Conservation (phyloP, 2,113 vertebrate species). For the Solea senegalensis region DNA sequence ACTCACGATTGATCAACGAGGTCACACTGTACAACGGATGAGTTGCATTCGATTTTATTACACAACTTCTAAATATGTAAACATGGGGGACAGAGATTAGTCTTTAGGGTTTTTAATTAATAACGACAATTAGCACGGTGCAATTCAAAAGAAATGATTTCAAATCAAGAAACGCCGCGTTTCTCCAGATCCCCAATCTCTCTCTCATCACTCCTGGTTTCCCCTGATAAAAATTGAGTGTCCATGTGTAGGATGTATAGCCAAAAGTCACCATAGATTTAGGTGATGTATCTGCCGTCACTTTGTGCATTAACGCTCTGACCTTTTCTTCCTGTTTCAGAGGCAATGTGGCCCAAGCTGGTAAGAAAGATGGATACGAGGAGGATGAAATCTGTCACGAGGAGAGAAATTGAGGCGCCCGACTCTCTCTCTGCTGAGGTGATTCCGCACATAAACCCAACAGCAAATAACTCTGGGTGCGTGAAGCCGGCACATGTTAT, state of each 20-base stretch:
- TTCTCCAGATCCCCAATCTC: constrained; percentile 1
- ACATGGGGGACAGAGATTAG: not conserved
- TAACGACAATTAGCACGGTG: not conserved
- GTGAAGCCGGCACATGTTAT: constrained; percentile 22
- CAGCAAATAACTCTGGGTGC: constrained; percentile 19
- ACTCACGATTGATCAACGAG: too few species aligned
- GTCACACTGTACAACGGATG: too few species aligned
- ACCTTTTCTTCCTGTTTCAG: constrained; percentile 74
- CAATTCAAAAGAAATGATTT: not conserved
- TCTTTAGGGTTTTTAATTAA: not conserved
- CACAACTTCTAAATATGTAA: not conserved
- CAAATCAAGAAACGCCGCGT: not conserved
- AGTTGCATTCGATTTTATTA: not conserved
- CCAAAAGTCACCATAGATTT: constrained; percentile 68
- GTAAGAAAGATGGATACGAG: constrained; percentile 73
- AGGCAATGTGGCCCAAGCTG: constrained; percentile 62
- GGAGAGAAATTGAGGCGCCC: constrained; percentile 32
- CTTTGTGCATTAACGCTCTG: constrained; percentile 70
- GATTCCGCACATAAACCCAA: constrained; percentile 26
- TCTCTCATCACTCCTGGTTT: constrained; percentile 32
- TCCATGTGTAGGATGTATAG: constrained; percentile 56
- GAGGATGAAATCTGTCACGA: constrained; percentile 58
- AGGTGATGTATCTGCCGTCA: constrained; percentile 74
- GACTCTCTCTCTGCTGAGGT: constrained; percentile 18
- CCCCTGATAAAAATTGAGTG: constrained; percentile 45